These are phyloP conservation scores for Paracentrotus lividus DNA, from an alignment of 53 echinoderm and acorn worm species.

Conservation along the genomic window DNA sequence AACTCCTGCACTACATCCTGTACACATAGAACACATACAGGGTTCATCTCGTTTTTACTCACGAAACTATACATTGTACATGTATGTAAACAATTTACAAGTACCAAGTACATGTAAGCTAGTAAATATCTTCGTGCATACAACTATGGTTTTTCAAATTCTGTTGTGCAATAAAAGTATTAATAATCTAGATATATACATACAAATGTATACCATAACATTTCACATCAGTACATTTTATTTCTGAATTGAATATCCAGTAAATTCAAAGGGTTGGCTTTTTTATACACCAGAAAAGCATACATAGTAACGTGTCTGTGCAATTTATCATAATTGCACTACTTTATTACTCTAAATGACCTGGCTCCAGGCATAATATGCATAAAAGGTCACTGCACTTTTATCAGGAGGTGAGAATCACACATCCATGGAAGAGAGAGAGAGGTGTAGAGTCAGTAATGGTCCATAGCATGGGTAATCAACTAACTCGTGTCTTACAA, in stretches of 20 bases:
- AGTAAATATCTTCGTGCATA: too few species aligned
- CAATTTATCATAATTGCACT: conserved; percentile 40
- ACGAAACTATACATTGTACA: too few species aligned
- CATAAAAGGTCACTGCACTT: conserved; percentile 42
- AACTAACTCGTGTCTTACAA: conserved; percentile 15
- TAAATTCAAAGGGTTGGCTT: background rate
- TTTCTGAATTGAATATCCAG: too few species aligned
- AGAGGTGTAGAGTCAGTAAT: conserved; percentile 45
- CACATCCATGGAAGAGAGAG: conserved; percentile 30
- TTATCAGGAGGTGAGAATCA: background rate
- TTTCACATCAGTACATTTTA: background rate
- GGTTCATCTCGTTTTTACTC: too few species aligned
- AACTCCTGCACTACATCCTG: background rate
- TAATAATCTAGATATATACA: background rate
- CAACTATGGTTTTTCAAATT: too few species aligned
- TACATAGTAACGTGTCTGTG: background rate
- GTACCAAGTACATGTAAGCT: too few species aligned
- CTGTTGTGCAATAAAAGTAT: background rate
- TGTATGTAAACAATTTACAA: too few species aligned
- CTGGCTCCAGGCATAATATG: conserved; percentile 32
- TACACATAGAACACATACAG: too few species aligned
- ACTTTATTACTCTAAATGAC: conserved; percentile 54
- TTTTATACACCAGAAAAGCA: background rate
- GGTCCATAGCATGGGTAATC: conserved; percentile 46
- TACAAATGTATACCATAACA: background rate